Evolutionary conservation across 2,113 vertebrate species (phyloP), one percentile per base, ranked within the genome.

Genomic region (Pogona vitticeps): DNA sequence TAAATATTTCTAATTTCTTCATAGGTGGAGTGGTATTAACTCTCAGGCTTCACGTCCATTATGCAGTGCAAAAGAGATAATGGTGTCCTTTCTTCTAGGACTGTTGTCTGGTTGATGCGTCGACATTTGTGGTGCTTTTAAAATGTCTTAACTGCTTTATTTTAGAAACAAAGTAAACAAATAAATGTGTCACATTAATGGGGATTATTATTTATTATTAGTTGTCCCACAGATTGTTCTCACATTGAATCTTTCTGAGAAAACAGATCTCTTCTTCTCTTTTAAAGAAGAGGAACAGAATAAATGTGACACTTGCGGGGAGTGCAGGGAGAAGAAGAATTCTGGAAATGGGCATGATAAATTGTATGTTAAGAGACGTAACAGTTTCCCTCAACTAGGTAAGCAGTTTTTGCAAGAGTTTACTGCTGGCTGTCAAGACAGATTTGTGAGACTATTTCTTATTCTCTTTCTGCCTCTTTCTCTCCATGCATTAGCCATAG

Each of bases 361-460:
- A 90, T 91, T 85, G 20, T 58, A 38, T 73, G 40, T 83, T 80
- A 89, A 92, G 90, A 90, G 14, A 89, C 86, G 81, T 75, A n/a
- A 33, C 42, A 38, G 83, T 91, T 80, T 72, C 40, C 76, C 38
- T 68, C 84, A 56, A 76, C 87, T 85, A 15, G 78, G 7, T 90
- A 36, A 76, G 61, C 2, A 2, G 56, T 73, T 65, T 90, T 4
- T 80, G 40, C 84, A 83, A 90, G 83, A 91, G 92, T 90, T 88
- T 83, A 59, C 46, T 88, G n/a, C 78, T 90, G 71, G 1, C 78
- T 91, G 82, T 90, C 59, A 94, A 87, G 81, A 85, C 77, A 59
- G 20, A 78, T 92, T 93, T 91, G 81, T 33, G 73, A 93, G 78
- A 38, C 21, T 65, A 61, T 86, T 87, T 90, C 85, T 90, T 88